phyloP scores from a whole-genome alignment of 2,797 vertebrate genomes.

The Remorina albescens region DNA sequence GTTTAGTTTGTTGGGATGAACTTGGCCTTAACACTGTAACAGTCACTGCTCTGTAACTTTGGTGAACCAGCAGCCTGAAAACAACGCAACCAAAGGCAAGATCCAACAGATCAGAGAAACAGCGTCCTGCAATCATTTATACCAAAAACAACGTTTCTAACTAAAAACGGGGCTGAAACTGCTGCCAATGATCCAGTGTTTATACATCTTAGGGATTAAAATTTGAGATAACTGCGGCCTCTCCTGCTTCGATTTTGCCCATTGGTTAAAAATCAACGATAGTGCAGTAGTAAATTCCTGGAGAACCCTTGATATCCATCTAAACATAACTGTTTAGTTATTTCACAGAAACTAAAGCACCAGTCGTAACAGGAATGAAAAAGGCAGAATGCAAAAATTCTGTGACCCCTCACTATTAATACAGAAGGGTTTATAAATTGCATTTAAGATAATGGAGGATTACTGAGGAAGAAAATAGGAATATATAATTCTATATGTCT shows the following conservation, averaged over 20 bases:
- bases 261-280: not conserved
- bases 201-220: not conserved
- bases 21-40: not conserved
- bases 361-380: not conserved
- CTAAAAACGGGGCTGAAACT: not conserved
- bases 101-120: not conserved
- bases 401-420: no score
- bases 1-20: conserved; percentile 8
- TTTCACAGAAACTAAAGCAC: not conserved
- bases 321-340: not conserved
- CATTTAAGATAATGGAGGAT: no score
- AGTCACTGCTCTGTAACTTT: no score
- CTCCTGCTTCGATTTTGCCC: not conserved
- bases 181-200: no score
- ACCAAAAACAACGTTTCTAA: not conserved
- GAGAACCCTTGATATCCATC: not conserved
- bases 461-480: no score
- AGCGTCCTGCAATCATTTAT: not conserved
- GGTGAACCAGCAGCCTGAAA: not conserved
- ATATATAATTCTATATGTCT: no score
- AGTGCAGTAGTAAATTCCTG: not conserved
- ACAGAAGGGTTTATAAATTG: not conserved
- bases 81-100: no score
- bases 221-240: not conserved
- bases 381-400: not conserved